Evolutionary conservation across 2,888 invertebrate genomes (phyloP), one percentile per base, ranked within the genome.

Genomic region (Patella caerulea): DNA sequence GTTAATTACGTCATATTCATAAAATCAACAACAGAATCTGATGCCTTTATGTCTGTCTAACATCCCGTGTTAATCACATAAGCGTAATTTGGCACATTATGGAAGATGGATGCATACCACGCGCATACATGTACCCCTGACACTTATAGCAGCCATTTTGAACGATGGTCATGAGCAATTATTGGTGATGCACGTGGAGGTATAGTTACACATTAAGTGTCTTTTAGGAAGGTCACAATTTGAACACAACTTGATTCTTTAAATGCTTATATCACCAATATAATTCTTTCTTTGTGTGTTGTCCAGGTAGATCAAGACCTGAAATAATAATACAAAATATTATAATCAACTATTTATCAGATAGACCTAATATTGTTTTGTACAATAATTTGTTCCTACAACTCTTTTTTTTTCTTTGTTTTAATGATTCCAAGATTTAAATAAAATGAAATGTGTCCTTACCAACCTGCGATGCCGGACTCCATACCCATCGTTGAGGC

Each of bases 231-330:
- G 45, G 15, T 73, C 73, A 56, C 12, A 55, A 55, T 29, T 74
- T 59, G 59, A 19, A 17, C 52, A 34, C 52, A n/a, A 53, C 54
- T 54, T 29, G 72, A 53, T 72, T 45, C 54, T 52, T 9, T 15
- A 9, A 72, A 53, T 19, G 14, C 45, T 29, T 71, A 29, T 34
- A 78, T 84, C 83, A 84, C 84, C 84, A 84, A 72, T 84, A 84
- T 75, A 83, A 80, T 71, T 84, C 84, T 53, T 83, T 84, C 77
- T 84, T 84, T 55, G 84, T 82, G 77, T 84, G 84, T 55, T 84
- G 84, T 14, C 82, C 65, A 3, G 83, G 83, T 11, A 84, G 79
- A 72, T 84, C 84, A 34, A 84, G 65, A 71, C 84, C 84, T 82
- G 80, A 17, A 69, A 78, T 73, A 59, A 55, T 54, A 71, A 59